phyloP scores from a whole-genome alignment of 2,888 invertebrate genomes.

The Chesias legatella region DNA sequence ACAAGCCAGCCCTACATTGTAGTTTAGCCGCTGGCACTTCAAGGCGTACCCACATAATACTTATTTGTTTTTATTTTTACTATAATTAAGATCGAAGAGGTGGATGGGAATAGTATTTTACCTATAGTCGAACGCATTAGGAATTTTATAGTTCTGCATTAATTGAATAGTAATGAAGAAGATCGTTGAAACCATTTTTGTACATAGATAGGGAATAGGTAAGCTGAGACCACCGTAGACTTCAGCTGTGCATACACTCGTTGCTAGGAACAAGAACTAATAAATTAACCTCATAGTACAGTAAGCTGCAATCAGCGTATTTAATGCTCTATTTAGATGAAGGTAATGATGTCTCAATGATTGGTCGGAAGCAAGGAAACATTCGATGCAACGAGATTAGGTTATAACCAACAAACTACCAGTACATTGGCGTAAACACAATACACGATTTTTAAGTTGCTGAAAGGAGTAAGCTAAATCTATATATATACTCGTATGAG shows the following conservation, averaged over 20 bases:
- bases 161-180: slow-evolving; percentile 6
- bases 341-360: slow-evolving; percentile 5
- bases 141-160: slow-evolving; percentile 9
- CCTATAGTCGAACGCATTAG: slow-evolving; percentile 4
- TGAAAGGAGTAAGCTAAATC: slow-evolving; percentile 2
- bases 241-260: slow-evolving; percentile 11
- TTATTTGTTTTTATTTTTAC: background rate
- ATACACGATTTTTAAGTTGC: slow-evolving; percentile 6
- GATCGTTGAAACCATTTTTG: no score
- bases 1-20: background rate
- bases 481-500: no score
- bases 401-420: slow-evolving; percentile 6
- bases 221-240: slow-evolving; percentile 19
- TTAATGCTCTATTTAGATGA: slow-evolving; percentile 14
- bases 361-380: slow-evolving; percentile 4
- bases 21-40: slow-evolving; percentile 1
- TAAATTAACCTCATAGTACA: slow-evolving; percentile 14
- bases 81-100: no score
- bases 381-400: slow-evolving; percentile 8
- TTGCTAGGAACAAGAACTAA: slow-evolving; percentile 19
- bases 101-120: background rate
- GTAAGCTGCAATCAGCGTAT: slow-evolving; percentile 9
- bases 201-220: slow-evolving; percentile 6
- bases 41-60: background rate
- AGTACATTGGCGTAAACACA: slow-evolving; percentile 3